Percentiles rank a stretch among this genome's conserved stretches.
Evolutionary conservation across 92 coral and sea anemone species (phyloP).

Genomic region (Virgularia gustaviana): DNA sequence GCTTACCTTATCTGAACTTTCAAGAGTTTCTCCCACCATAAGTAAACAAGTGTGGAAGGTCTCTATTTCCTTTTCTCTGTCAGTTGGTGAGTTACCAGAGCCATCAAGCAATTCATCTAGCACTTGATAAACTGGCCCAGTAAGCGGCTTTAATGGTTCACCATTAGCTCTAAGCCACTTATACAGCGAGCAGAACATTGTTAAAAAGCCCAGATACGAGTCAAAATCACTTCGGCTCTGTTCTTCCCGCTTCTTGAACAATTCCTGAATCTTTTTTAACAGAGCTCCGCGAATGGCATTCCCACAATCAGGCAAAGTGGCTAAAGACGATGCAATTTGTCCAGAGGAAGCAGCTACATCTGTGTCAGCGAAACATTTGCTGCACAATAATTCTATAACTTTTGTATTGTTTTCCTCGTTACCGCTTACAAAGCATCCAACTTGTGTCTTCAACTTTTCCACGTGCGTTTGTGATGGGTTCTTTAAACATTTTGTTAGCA

Average conservation of each 20-base stretch:
- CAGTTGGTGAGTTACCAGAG: not conserved
- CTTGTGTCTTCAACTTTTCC: slow-evolving; percentile 30
- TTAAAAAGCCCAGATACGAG: slow-evolving; percentile 66
- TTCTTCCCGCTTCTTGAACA: slow-evolving; percentile 68
- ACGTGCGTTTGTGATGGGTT: slow-evolving; percentile 30
- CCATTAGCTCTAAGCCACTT: slow-evolving; percentile 61
- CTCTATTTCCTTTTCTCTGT: slow-evolving; percentile 52
- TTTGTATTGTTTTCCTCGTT: slow-evolving; percentile 52
- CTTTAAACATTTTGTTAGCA: slow-evolving; percentile 38
- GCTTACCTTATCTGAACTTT: slow-evolving; percentile 62
- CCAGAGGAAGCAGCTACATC: slow-evolving; percentile 61
- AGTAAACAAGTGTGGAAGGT: slow-evolving; percentile 62
- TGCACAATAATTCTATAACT: slow-evolving; percentile 57
- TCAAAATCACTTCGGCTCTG: slow-evolving; percentile 44
- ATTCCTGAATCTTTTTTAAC: slow-evolving; percentile 68
- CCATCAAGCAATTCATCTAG: slow-evolving; percentile 60
- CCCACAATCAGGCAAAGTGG: slow-evolving; percentile 55
- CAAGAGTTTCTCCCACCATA: slow-evolving; percentile 61
- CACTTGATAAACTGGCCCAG: slow-evolving; percentile 64
- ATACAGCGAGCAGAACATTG: slow-evolving; percentile 73
- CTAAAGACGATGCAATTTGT: slow-evolving; percentile 53
- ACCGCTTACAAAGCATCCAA: slow-evolving; percentile 40
- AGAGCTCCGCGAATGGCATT: slow-evolving; percentile 58
- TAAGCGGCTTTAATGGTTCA: slow-evolving; percentile 63
- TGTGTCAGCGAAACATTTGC: slow-evolving; percentile 53